phyloP scores from a whole-genome alignment of 2,888 invertebrate species.

The Dolomedes plantarius region DNA sequence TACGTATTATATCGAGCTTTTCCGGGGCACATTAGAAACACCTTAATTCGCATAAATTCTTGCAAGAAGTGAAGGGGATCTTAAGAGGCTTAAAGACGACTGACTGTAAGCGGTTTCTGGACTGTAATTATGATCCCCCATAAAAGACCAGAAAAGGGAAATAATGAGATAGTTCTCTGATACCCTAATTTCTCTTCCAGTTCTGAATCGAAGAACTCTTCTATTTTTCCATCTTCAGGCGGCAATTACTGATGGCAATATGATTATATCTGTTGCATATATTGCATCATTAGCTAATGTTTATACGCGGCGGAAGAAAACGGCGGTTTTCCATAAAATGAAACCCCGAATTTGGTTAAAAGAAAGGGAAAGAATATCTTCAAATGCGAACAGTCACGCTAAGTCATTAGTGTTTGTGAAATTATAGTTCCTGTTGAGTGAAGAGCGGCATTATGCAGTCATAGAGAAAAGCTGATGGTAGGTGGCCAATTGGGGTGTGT shows the following conservation, averaged over 20 bases:
- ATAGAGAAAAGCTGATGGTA: slow-evolving; percentile 12
- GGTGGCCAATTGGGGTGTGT: slow-evolving; percentile 40
- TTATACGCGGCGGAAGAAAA: slow-evolving; percentile 24
- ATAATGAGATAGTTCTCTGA: slow-evolving; percentile 10
- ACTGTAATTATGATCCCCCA: slow-evolving; percentile 9
- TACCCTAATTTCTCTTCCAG: slow-evolving; percentile 1
- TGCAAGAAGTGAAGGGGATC: slow-evolving; percentile 6
- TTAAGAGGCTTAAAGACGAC: not conserved
- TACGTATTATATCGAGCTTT: not conserved
- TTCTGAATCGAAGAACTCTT: not conserved
- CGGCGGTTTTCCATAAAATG: slow-evolving; percentile 53
- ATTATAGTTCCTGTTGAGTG: slow-evolving; percentile 42
- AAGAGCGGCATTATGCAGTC: slow-evolving; percentile 30
- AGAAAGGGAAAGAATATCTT: slow-evolving; percentile 35
- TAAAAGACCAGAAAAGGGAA: not conserved
- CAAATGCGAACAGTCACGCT: slow-evolving; percentile 57
- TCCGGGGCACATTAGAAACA: not conserved
- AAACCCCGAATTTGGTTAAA: slow-evolving; percentile 50
- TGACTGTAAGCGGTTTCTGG: not conserved
- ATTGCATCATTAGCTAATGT: slow-evolving; percentile 57
- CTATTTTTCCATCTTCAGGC: slow-evolving; percentile 1
- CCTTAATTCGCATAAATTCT: slow-evolving; percentile 2
- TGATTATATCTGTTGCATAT: slow-evolving; percentile 68
- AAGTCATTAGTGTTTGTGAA: slow-evolving; percentile 52
- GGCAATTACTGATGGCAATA: slow-evolving; percentile 51